Evolutionary conservation across 2,797 vertebrate genomes (phyloP).

Genomic region (Ctenochaetus hawaiiensis): DNA sequence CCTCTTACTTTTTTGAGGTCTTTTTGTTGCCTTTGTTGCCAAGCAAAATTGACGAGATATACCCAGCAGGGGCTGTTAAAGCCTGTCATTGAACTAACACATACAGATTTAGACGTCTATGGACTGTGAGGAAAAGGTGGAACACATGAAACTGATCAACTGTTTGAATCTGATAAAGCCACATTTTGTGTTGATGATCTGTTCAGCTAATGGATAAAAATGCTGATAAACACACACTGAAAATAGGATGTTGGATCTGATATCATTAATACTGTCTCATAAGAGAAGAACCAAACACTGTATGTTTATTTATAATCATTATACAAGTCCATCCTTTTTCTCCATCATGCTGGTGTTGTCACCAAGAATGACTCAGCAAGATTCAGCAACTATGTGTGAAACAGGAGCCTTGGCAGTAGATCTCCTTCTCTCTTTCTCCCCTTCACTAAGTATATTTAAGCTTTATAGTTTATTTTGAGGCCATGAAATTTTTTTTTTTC

Average conservation of each 20-base stretch:
- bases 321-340: not conserved
- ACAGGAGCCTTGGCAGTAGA: not conserved
- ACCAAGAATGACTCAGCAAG: constrained; percentile 27
- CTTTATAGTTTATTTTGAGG: not conserved
- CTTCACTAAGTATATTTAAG: not conserved
- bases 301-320: too few species aligned
- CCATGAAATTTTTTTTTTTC: too few species aligned
- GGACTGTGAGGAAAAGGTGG: not conserved
- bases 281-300: too few species aligned
- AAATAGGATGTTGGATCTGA: not conserved
- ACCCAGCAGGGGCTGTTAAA: not conserved
- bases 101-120: not conserved
- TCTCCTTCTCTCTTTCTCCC: too few species aligned
- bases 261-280: not conserved
- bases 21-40: too few species aligned
- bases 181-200: not conserved
- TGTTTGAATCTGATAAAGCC: not conserved
- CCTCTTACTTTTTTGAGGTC: too few species aligned
- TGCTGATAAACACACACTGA: not conserved
- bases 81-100: not conserved
- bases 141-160: not conserved
- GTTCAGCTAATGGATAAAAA: not conserved
- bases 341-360: not conserved
- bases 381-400: not conserved
- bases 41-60: too few species aligned